Evolutionary conservation across 2,888 invertebrate genomes (phyloP).

Genomic region (Rugalucina vietnamica): DNA sequence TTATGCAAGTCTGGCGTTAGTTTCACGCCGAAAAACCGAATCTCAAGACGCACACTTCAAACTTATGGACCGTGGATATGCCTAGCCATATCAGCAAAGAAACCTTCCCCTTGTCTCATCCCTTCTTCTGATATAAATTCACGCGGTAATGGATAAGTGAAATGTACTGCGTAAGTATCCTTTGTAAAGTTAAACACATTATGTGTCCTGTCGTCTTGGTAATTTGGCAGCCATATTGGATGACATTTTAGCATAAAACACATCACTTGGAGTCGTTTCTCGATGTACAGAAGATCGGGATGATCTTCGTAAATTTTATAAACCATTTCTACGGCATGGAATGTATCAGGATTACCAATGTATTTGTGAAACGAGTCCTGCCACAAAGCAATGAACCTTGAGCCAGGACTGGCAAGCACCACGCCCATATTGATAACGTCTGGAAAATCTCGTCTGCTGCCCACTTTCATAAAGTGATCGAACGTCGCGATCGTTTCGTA

Average conservation of each 20-base stretch:
- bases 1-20: too few species aligned
- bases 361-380: conserved; percentile 57
- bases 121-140: too few species aligned
- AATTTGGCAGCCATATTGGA: background rate
- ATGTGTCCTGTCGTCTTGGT: background rate
- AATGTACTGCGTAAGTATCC: too few species aligned
- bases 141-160: too few species aligned
- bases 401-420: background rate
- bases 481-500: background rate
- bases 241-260: conserved; percentile 73
- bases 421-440: background rate
- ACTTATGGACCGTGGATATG: too few species aligned
- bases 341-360: conserved; percentile 47
- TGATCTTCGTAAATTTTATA: conserved; percentile 71
- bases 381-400: conserved; percentile 30
- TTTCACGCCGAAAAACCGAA: too few species aligned
- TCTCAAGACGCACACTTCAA: too few species aligned
- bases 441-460: background rate
- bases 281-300: conserved; percentile 72
- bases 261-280: conserved; percentile 75
- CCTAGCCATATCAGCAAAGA: too few species aligned
- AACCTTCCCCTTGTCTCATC: too few species aligned
- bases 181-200: background rate
- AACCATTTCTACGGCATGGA: conserved; percentile 63
- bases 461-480: background rate